Evolutionary conservation across 2,888 invertebrate species (phyloP), one percentile per base, ranked within the genome.

Genomic region (Gymnocheta viridis): DNA sequence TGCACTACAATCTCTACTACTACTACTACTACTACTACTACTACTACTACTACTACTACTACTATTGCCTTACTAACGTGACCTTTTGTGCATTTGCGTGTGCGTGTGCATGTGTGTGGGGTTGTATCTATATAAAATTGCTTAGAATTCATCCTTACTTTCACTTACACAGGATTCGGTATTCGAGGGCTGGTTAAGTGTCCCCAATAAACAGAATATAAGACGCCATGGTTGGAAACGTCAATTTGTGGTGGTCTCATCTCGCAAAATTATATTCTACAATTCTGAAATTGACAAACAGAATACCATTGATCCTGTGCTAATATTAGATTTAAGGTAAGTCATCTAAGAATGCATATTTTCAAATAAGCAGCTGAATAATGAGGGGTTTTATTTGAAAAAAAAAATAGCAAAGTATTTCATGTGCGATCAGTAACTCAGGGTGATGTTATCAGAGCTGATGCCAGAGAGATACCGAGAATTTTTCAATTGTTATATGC

Each of bases 361-460:
- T n/a, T 6, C 29, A 38, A 69, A 5, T 91, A 14, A n/a, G 9
- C 12, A 19, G 60, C 35, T 14, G 17, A 38, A 51, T 22, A 27
- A 38, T 38, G 35, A 58, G 19, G 19, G 10, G 14, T 41, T 62
- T 51, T 7, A 12, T 24, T 67, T 27, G n/a, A 29, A 54, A 7
- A 2, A 3, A 12, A 73, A 73, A 81, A 92, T 14, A 98, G 99
- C 93, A 99, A 99, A 94, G 96, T 99, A 91, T 99, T 98, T 94
- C 99, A 99, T 93, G 99, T 99, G 88, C 96, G 99, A 87, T 97
- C 98, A 84, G 99, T 99, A 87, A 99, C 99, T 85, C 99, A 99
- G 93, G 99, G 99, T 89, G 99, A 99, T 94, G 99, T 99, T 89
- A 98, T 99, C 92, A 96, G 99, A 91, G 99, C 98, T 76, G 98